phyloP scores from a whole-genome alignment of 2,113 vertebrate genomes.

The Phocoena phocoena region DNA sequence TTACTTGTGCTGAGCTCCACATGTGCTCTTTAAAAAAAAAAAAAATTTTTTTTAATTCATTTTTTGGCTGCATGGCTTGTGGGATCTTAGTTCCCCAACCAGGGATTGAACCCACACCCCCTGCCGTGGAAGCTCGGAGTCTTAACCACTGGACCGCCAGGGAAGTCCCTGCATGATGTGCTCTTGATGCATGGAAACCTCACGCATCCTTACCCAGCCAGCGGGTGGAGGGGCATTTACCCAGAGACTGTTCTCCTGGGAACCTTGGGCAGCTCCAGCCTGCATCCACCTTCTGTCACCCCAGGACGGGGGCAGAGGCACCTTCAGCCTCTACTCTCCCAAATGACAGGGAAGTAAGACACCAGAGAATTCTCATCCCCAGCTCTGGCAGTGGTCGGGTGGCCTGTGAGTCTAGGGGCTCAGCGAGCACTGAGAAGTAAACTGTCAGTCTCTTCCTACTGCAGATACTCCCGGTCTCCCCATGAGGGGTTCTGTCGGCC shows the following conservation, averaged over 20 bases:
- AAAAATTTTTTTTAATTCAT: too few relatives aligned
- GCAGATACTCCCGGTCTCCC: too few relatives aligned
- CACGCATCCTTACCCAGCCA: accelerated
- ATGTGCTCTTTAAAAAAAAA: too few relatives aligned
- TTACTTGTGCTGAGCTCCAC: accelerated
- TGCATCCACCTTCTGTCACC: not conserved
- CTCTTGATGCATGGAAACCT: not conserved
- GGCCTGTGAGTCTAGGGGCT: not conserved
- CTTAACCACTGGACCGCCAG: not conserved
- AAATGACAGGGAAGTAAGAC: accelerated
- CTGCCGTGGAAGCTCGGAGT: not conserved
- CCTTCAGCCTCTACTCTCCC: not conserved
- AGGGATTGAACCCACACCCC: not conserved
- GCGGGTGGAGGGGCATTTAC: not conserved
- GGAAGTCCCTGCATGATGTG: not conserved
- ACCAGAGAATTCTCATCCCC: not conserved
- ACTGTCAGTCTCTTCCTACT: not conserved
- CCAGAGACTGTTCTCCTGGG: not conserved
- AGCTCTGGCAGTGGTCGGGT: not conserved
- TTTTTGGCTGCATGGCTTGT: not conserved
- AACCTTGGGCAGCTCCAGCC: not conserved
- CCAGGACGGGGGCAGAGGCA: too few relatives aligned
- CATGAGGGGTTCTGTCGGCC: not conserved
- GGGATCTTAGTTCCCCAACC: not conserved
- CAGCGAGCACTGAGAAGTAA: not conserved